Percentiles rank a stretch among this genome's conserved stretches.
Evolutionary conservation across 2,797 vertebrate genomes (phyloP).

Genomic region (Epinephelus awoara): DNA sequence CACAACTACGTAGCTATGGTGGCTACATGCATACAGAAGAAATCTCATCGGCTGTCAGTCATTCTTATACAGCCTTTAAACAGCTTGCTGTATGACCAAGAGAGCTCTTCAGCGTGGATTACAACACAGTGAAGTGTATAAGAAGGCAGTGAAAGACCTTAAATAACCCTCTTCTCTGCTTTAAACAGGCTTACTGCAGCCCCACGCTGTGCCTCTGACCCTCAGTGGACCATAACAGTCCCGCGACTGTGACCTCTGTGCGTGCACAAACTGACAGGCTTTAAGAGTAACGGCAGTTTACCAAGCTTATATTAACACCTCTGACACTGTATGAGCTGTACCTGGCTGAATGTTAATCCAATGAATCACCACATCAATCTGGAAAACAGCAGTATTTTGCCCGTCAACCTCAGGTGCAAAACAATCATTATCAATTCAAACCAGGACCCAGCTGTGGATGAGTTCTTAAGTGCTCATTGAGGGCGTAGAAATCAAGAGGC

Average conservation of each 20-base stretch:
- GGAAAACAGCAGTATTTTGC: constrained; percentile 31
- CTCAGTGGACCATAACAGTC: constrained; percentile 27
- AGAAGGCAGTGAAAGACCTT: background rate
- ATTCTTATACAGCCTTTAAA: background rate
- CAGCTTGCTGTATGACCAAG: background rate
- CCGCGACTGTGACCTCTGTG: constrained; percentile 1
- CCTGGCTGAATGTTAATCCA: constrained; percentile 19
- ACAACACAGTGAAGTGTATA: constrained; percentile 5
- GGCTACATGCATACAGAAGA: background rate
- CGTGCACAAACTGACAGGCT: constrained; percentile 10
- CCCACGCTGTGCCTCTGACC: constrained; percentile 17
- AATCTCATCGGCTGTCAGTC: background rate
- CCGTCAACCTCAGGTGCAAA: constrained; percentile 48
- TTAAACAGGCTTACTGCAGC: constrained; percentile 29
- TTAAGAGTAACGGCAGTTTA: constrained; percentile 11
- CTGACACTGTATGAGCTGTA: background rate
- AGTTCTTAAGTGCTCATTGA: constrained; percentile 23
- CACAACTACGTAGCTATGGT: background rate
- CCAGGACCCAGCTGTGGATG: constrained; percentile 23
- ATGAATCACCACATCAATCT: constrained; percentile 21
- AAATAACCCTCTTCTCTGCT: constrained; percentile 24
- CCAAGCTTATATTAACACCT: constrained; percentile 7
- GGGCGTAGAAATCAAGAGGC: constrained; percentile 10
- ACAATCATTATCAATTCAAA: constrained; percentile 49
- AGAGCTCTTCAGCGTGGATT: constrained; percentile 12